phyloP scores from a whole-genome alignment of 2,113 vertebrate genomes.

The Microtus montanus region DNA sequence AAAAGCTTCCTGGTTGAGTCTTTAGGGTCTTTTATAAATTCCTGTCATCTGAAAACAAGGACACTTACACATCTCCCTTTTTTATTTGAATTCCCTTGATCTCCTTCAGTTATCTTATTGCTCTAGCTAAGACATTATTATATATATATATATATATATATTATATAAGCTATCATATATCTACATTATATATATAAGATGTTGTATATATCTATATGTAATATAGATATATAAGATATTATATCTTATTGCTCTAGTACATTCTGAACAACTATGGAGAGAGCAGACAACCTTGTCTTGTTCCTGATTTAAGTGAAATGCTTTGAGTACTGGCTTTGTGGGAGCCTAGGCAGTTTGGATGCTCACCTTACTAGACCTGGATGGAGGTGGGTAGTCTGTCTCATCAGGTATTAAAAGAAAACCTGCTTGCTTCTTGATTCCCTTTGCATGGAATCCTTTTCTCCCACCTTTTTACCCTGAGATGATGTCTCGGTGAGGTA shows the following conservation, averaged over 20 bases:
- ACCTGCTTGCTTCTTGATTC: not conserved
- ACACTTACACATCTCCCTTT: not conserved
- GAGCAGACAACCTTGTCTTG: not conserved
- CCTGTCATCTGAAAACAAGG: not conserved
- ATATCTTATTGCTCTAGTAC: not conserved
- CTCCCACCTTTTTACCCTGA: not conserved
- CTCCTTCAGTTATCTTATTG: not conserved
- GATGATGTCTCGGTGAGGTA: not conserved
- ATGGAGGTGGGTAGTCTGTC: not conserved
- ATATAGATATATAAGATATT: too few species aligned
- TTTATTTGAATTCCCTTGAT: not conserved
- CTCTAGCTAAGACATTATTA: not conserved
- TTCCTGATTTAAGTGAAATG: not conserved
- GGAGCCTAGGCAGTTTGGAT: too few species aligned
- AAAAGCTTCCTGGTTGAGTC: not conserved
- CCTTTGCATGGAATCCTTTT: not conserved
- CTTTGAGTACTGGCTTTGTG: not conserved
- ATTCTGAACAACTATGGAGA: not conserved
- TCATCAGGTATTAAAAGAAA: not conserved
- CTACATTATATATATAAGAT: too few species aligned
- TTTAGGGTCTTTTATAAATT: not conserved
- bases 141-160: too few species aligned
- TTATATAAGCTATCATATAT: too few species aligned
- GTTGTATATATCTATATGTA: too few species aligned
- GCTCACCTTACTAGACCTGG: too few species aligned